A percentile compares a stretch with the other conserved stretches of the same genome.
phyloP scores from a whole-genome alignment of 2,888 invertebrate species.

The Gortyna flavago region DNA sequence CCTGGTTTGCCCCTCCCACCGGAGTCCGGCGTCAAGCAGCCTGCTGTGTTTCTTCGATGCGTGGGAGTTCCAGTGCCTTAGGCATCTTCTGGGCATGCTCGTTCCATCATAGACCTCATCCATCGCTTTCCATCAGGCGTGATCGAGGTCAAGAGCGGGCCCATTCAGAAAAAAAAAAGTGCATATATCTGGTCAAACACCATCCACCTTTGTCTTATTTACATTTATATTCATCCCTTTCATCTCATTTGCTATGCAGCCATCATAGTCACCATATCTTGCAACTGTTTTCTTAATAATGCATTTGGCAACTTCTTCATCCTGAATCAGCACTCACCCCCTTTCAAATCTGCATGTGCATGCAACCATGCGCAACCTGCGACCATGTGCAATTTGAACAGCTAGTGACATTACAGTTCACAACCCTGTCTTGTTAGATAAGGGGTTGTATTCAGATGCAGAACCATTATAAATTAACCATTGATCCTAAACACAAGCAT shows the following conservation, averaged over 20 bases:
- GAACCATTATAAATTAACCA: neutral
- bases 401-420: neutral
- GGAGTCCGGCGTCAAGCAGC: no score
- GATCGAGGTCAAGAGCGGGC: no score
- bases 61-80: no score
- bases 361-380: neutral
- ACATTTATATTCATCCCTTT: neutral
- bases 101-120: no score
- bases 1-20: no score
- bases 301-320: neutral
- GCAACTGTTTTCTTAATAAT: neutral
- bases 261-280: neutral
- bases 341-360: neutral
- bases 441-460: no score
- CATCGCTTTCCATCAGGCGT: no score
- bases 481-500: neutral
- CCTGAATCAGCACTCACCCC: neutral
- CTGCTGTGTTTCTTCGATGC: no score
- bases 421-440: neutral
- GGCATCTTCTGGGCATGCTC: no score
- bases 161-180: no score
- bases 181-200: neutral
- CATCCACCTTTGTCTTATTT: neutral
- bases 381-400: neutral
- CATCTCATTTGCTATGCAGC: neutral